Evolutionary conservation across 2,797 vertebrate species (phyloP).

Genomic region (Buceros bicornis): DNA sequence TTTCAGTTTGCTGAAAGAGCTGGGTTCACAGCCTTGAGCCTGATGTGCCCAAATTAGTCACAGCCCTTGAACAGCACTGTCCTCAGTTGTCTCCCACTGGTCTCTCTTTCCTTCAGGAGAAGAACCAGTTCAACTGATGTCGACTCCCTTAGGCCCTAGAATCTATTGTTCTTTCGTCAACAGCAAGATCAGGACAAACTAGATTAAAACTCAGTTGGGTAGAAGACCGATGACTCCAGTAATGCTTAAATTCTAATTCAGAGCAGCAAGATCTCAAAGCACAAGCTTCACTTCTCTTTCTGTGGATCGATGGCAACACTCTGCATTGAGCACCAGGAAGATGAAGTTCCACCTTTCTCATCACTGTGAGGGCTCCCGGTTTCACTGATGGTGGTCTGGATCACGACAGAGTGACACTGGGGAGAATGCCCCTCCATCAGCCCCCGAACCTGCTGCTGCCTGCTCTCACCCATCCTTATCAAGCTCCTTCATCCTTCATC

Average conservation of each 20-base stretch:
- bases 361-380: neutral
- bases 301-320: neutral
- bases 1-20: neutral
- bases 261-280: neutral
- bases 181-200: neutral
- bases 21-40: neutral
- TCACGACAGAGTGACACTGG: neutral
- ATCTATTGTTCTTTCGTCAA: neutral
- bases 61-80: neutral
- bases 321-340: neutral
- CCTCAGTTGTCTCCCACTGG: neutral
- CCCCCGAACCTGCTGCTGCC: neutral
- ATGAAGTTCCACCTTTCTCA: neutral
- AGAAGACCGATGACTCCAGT: neutral
- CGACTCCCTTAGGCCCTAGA: neutral
- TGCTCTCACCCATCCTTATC: neutral
- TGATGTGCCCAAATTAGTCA: neutral
- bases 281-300: neutral
- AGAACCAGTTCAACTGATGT: neutral
- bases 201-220: neutral
- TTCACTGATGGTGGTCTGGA: neutral
- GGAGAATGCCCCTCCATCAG: neutral
- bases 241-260: neutral
- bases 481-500: no score
- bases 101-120: neutral